Percentiles rank a stretch among this genome's conserved stretches.
Evolutionary conservation across 2,797 vertebrate species (phyloP).

Genomic region (Cryptoprocta ferox): DNA sequence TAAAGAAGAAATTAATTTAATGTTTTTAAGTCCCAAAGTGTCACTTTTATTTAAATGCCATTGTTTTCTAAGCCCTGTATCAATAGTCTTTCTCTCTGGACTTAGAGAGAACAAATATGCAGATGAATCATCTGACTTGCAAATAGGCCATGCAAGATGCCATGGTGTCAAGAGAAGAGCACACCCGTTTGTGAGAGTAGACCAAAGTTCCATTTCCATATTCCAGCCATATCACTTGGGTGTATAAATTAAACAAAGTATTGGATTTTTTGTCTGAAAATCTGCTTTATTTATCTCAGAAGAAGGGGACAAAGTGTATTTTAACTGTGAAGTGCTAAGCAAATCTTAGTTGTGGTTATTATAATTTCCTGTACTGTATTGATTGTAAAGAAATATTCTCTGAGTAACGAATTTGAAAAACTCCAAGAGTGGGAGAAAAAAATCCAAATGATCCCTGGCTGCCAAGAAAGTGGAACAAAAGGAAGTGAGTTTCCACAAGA

Average conservation of each 20-base stretch:
- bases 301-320: not conserved
- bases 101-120: slow-evolving; percentile 61
- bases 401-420: slow-evolving; percentile 21
- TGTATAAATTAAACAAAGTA: slow-evolving; percentile 23
- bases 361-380: not conserved
- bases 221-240: not conserved
- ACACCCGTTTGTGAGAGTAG: slow-evolving; percentile 29
- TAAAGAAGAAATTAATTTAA: slow-evolving; percentile 71
- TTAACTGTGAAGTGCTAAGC: not conserved
- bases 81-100: slow-evolving; percentile 57
- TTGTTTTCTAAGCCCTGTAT: slow-evolving; percentile 69
- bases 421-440: not conserved
- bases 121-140: slow-evolving; percentile 68
- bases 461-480: slow-evolving; percentile 10
- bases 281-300: not conserved
- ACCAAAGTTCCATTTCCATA: not conserved
- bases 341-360: slow-evolving; percentile 35
- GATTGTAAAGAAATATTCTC: slow-evolving; percentile 30
- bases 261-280: slow-evolving; percentile 31
- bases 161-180: slow-evolving; percentile 55
- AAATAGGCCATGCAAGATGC: slow-evolving; percentile 22
- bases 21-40: slow-evolving; percentile 48
- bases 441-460: not conserved
- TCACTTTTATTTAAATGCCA: slow-evolving; percentile 70
- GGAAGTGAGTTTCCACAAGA: not conserved